Evolutionary conservation across 2,113 vertebrate species (phyloP), one percentile per base, ranked within the genome.

Genomic region (Archilochus colubris): DNA sequence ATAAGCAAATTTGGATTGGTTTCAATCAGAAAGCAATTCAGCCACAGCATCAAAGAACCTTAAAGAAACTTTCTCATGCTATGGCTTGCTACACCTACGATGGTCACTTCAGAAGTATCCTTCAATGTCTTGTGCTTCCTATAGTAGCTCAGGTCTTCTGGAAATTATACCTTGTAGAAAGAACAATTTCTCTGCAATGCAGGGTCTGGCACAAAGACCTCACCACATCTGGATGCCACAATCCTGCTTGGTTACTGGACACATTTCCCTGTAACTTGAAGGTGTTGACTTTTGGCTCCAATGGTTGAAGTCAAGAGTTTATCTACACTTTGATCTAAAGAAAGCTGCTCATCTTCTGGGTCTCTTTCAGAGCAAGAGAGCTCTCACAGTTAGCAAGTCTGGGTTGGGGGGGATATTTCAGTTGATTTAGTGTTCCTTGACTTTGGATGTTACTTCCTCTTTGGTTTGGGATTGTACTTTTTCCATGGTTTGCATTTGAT

Each of bases 11-110:
- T 30, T 53, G 66, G 68, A 62, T 53, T 89, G 83, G 8, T 79
- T 92, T 92, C 93, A 72, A 91, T 86, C 63, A 78, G 68, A 78
- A 91, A 94, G 33, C 40, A 54, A 36, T 7, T 36, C 27, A 75
- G 28, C 19, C 36, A 50, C 0, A 0, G 18, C 58, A 92, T 82
- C 89, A 86, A 84, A 95, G 66, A 81, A 18, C 28, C 21, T 72
- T 67, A 28, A 70, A 86, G 63, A 63, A 9, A 51, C 78, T 72
- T 89, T 43, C 40, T 88, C 6, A 7, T 28, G 67, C 40, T 64
- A 58, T 64, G 67, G 44, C 38, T 93, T 86, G 46, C 1, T 14
- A 62, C 53, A 68, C 61, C 76, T 53, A 8, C 7, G 1, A 2
- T 27, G 61, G 27, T 55, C 58, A 12, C 53, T 92, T 69, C 1